Base-by-base conservation (phyloP, 2,797 vertebrate genomes). In the Mormyrops boulengeri region DNA sequence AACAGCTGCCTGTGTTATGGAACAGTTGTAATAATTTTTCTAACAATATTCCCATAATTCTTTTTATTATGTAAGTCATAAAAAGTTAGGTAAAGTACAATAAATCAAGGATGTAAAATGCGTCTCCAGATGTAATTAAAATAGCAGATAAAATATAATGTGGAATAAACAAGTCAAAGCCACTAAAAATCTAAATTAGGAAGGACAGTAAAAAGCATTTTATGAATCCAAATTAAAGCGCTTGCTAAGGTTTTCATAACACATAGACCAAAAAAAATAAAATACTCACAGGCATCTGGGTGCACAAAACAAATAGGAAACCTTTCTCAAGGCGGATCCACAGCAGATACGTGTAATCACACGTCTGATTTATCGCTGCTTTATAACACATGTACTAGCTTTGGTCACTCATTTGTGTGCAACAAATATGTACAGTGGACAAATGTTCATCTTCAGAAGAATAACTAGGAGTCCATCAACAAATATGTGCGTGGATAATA, bases 61-160 rank as follows among this genome's bases (percentile, higher is more conserved):
- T 82, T 82, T 82, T 82, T 82, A 82, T 82, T 82, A 47, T n/a
- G 77, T 17, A 73, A 73, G 41, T n/a, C 77, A 41, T 47, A 82
- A 82, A 80, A 82, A 41, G 77, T 82, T 82, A 82, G 77, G 41
- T 82, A 82, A 82, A 82, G 38, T 47, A 82, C 19, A 82, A 82
- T 82, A 82, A 82, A 82, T 82, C 77, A 82, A n/a, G 77, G 14
- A 52, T 52, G 62, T 50, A 50, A 77, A 50, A 52, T 34, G 17
- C 2, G 57, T 62, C 9, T 88, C 60, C n/a, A 26, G 38, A 88
- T 49, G 44, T 49, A 47, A 85, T 66, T 88, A 69, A 53, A 22
- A 84, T 26, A 55, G 50, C 49, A 57, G 30, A 14, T 82, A 50
- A 82, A 82, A 47, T 8, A 82, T 73, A 73, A 73, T 47, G 41